phyloP scores from a whole-genome alignment of 2,888 invertebrate species.

The Ypsolopha scabrella region DNA sequence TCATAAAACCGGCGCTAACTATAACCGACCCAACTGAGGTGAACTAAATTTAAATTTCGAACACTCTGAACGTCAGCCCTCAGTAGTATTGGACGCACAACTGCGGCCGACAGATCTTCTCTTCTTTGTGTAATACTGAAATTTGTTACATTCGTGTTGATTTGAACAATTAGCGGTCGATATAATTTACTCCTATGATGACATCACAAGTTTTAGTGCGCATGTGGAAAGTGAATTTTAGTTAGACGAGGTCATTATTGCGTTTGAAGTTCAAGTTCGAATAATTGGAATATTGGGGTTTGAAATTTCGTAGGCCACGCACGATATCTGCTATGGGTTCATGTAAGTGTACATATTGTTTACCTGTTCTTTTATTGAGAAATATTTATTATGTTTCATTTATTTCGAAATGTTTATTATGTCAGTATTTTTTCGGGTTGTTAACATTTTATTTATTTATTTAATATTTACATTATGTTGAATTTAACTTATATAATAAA shows the following conservation, averaged over 20 bases:
- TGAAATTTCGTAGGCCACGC: conserved; percentile 1
- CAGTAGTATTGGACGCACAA: conserved; percentile 56
- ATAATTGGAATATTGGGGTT: conserved; percentile 5
- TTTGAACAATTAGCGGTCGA: not conserved
- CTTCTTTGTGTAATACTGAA: not conserved
- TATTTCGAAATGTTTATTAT: conserved; percentile 2
- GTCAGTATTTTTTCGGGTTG: too few relatives aligned
- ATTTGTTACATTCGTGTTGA: not conserved
- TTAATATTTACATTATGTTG: too few relatives aligned
- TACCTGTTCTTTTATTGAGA: conserved; percentile 2
- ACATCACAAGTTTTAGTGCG: conserved; percentile 30
- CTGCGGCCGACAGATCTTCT: conserved; percentile 21
- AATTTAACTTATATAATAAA: too few relatives aligned
- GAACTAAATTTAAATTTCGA: conserved; percentile 50
- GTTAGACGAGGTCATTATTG: conserved; percentile 18
- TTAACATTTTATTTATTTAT: too few relatives aligned
- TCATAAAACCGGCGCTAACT: conserved; percentile 5
- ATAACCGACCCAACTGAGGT: conserved; percentile 34
- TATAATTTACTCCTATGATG: conserved; percentile 15
- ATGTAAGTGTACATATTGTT: conserved; percentile 32
- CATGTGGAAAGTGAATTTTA: conserved; percentile 20
- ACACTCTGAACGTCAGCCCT: conserved; percentile 46
- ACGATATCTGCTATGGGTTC: conserved; percentile 35
- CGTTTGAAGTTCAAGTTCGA: conserved; percentile 25
- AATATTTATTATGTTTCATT: conserved; percentile 1